Evolutionary conservation across 2,888 invertebrate species (phyloP).

Genomic region (Drosophila setosimentum): DNA sequence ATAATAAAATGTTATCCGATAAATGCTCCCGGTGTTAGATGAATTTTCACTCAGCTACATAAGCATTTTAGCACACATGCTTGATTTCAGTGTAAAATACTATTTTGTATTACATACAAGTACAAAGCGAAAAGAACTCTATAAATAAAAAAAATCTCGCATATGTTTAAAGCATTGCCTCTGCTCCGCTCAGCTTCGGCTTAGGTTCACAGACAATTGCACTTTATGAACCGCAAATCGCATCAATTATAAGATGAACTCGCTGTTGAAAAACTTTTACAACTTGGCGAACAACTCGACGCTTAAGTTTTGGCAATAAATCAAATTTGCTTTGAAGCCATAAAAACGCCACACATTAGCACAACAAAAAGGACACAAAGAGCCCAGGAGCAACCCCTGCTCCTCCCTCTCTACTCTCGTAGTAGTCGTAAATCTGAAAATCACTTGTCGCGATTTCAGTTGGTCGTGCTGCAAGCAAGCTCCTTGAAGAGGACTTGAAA

Average conservation of each 20-base stretch:
- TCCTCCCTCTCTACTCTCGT: constrained; percentile 17
- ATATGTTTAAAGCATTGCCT: constrained; percentile 54
- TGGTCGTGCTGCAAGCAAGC: constrained; percentile 23
- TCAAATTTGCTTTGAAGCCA: constrained; percentile 75
- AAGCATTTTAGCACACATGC: neutral
- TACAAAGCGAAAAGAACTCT: neutral
- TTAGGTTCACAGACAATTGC: constrained; percentile 71
- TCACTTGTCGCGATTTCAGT: constrained; percentile 82
- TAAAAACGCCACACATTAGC: constrained; percentile 76
- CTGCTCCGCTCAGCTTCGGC: constrained; percentile 1
- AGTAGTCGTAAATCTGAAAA: constrained; percentile 82
- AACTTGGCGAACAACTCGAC: constrained; percentile 60
- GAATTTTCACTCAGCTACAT: neutral
- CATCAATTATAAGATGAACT: constrained; percentile 78
- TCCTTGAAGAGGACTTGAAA: constrained; percentile 42
- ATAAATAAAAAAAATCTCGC: constrained; percentile 54
- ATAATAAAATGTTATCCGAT: neutral
- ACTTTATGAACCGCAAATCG: constrained; percentile 78
- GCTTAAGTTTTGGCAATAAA: constrained; percentile 74
- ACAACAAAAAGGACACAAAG: constrained; percentile 69
- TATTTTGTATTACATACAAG: neutral
- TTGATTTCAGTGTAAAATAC: neutral
- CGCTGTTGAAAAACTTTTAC: constrained; percentile 53
- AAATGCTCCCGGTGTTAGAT: neutral
- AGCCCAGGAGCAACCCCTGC: neutral